These are phyloP conservation scores for Schizopygopsis malacanthus DNA, from an alignment of 2,797 vertebrate species.

Conservation along the genomic window DNA sequence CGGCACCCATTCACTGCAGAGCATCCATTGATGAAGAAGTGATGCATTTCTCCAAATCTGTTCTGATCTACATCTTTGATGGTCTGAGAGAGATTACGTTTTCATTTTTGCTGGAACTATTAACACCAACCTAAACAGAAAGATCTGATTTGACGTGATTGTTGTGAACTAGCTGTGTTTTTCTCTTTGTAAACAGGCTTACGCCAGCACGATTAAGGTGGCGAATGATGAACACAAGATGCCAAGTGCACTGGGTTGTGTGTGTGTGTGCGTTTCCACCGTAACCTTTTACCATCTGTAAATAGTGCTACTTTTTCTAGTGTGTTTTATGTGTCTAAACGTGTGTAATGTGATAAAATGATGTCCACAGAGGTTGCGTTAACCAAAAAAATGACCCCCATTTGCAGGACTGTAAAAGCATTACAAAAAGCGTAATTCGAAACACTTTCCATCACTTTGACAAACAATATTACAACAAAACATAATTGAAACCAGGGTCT, in stretches of 20 bases:
- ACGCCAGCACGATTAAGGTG: background rate
- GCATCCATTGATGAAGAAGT: background rate
- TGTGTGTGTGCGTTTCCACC: constrained; percentile 45
- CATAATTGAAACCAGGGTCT: too few relatives aligned
- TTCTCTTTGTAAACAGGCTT: constrained; percentile 44
- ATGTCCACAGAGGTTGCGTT: background rate
- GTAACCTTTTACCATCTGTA: constrained; percentile 51
- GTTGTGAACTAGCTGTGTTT: background rate
- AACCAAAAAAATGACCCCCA: background rate
- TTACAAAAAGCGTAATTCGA: background rate
- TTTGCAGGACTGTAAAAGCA: background rate
- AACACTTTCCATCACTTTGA: background rate
- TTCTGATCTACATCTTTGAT: background rate
- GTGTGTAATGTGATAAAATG: constrained; percentile 51
- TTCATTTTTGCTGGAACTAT: background rate
- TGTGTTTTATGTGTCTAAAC: constrained; percentile 44
- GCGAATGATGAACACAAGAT: constrained; percentile 48
- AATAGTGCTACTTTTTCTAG: constrained; percentile 44
- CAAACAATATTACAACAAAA: background rate
- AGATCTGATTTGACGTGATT: background rate
- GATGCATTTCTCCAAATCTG: background rate
- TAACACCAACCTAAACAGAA: background rate
- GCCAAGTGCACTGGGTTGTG: constrained; percentile 53
- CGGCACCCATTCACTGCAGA: background rate
- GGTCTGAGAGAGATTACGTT: background rate